phyloP scores from a whole-genome alignment of 1,140 invertebrate species.

The Plectus sambesii region DNA sequence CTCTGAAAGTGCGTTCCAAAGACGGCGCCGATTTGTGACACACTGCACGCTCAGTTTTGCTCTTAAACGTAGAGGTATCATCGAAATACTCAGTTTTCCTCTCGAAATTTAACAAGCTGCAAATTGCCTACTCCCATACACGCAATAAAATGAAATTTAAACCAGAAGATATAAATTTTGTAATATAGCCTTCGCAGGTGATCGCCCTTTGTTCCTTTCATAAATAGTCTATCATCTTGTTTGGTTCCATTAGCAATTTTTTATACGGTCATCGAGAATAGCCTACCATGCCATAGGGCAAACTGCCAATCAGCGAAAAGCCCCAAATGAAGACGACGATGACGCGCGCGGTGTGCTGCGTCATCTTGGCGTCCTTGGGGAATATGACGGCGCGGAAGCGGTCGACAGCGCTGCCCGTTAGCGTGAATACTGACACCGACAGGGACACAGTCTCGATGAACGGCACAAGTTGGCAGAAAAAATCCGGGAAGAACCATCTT shows the following conservation, averaged over 20 bases:
- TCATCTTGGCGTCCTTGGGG: background rate
- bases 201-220: too few relatives aligned
- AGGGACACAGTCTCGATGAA: slow-evolving; percentile 50
- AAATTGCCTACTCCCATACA: too few relatives aligned
- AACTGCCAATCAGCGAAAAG: slow-evolving; percentile 47
- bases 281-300: slow-evolving; percentile 53
- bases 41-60: too few relatives aligned
- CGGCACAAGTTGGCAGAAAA: slow-evolving; percentile 51
- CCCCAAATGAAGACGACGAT: slow-evolving; percentile 50
- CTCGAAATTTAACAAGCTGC: too few relatives aligned
- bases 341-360: slow-evolving; percentile 12
- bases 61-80: too few relatives aligned
- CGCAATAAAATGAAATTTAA: too few relatives aligned
- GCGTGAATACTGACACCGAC: slow-evolving; percentile 53
- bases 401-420: slow-evolving; percentile 53
- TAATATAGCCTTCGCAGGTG: too few relatives aligned
- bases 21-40: too few relatives aligned
- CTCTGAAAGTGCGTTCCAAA: too few relatives aligned
- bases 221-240: slow-evolving; percentile 9
- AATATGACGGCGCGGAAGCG: slow-evolving; percentile 41
- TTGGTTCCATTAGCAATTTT: slow-evolving; percentile 27
- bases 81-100: too few relatives aligned
- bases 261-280: slow-evolving; percentile 28
- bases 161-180: too few relatives aligned
- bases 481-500: slow-evolving; percentile 24